Evolutionary conservation across 2,797 vertebrate species (phyloP), one percentile per base, ranked within the genome.

Genomic region (Microchirus variegatus): DNA sequence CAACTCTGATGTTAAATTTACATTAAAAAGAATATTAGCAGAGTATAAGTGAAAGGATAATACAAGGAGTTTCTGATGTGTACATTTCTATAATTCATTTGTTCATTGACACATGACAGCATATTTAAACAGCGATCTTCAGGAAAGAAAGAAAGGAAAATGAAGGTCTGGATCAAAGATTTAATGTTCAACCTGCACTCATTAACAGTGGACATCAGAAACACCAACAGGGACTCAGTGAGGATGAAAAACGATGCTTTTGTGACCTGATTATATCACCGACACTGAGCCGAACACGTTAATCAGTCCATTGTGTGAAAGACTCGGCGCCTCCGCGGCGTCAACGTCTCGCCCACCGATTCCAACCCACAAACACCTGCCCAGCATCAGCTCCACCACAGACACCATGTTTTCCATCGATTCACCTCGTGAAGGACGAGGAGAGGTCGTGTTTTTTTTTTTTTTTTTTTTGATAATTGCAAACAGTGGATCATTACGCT

Each of bases 391-490:
- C 45, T 16, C 49, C 35, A 16, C 70, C 63, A 48, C 61, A 22
- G 57, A 43, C 38, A 42, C 70, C 63, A 57, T 50, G 47, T 19
- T 69, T 69, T 46, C 12, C 63, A 83, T 71, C 9, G 60, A 83
- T 77, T 80, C 58, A 15, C 22, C 22, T 42, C 1, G 51, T 63
- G 67, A 82, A 83, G 81, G 82, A 66, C 68, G 6, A 61, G 62
- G 36, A 59, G 61, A 87, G 84, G 86, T 87, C 70, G 63, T 66
- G 62, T 65, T 78, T 5, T 22, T 22, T 22, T 22, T 73, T 70
- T 18, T 65, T 78, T 5, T 22, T 22, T 22, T 22, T 73, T 70
- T 18, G 4, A 83, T 88, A 85, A 90, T 88, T 87, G 77, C 68
- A 78, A 71, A 66, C 75, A 52, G 59, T 54, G 73, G 75, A 75